Evolutionary conservation across 2,113 vertebrate species (phyloP).

Genomic region (Hypanus sabinus): DNA sequence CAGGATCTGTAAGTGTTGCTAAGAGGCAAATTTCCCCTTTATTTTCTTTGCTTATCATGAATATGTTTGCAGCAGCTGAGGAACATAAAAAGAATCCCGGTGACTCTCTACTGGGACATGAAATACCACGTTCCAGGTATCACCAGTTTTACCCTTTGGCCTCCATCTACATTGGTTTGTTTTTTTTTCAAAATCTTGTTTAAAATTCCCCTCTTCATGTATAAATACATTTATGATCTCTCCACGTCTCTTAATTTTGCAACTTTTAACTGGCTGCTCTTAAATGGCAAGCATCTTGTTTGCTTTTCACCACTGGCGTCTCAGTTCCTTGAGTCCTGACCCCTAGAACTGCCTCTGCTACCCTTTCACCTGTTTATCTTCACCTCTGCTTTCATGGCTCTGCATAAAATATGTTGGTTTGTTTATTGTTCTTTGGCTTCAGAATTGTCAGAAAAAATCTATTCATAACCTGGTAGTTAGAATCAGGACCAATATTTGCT

Average conservation of each 20-base stretch:
- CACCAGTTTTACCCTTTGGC: not conserved
- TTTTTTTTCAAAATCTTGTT: not conserved
- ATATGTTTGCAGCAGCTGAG: too few species aligned
- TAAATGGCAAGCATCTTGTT: not conserved
- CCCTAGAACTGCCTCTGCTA: not conserved
- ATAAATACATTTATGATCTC: not conserved
- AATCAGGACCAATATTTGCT: too few species aligned
- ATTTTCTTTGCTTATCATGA: too few species aligned
- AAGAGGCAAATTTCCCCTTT: too few species aligned
- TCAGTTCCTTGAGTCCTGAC: not conserved
- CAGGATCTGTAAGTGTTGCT: too few species aligned
- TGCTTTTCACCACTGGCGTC: not conserved
- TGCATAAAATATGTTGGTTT: too few species aligned
- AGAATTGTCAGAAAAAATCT: too few species aligned
- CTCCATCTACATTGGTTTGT: not conserved
- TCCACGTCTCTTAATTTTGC: too few species aligned
- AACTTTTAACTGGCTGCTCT: too few species aligned
- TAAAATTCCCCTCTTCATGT: not conserved
- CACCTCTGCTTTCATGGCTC: not conserved
- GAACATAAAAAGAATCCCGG: not conserved
- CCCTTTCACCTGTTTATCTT: not conserved
- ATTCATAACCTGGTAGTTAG: too few species aligned
- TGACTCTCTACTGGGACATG: not conserved
- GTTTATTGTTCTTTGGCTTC: too few species aligned
- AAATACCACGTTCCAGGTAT: not conserved